phyloP scores from a whole-genome alignment of 2,113 vertebrate species.

The Xiphias gladius region DNA sequence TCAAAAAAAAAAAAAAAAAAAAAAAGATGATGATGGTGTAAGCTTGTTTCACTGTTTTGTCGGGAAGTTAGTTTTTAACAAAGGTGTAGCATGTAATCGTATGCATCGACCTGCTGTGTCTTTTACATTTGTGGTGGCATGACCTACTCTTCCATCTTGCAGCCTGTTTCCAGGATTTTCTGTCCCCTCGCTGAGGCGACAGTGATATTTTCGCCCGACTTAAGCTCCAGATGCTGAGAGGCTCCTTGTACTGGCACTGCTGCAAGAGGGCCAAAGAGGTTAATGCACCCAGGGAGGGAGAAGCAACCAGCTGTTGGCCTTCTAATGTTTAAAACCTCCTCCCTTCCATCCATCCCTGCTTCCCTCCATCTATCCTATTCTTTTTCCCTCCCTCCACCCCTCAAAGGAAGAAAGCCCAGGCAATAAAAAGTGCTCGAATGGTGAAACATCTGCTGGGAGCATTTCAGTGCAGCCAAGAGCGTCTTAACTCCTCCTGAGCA shows the following conservation, averaged over 20 bases:
- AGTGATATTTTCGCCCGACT: conserved; percentile 71
- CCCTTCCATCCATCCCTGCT: conserved; percentile 31
- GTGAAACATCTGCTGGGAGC: conserved; percentile 81
- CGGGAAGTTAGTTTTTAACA: background rate
- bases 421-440: conserved; percentile 72
- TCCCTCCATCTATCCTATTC: conserved; percentile 49
- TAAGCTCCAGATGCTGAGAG: conserved; percentile 84
- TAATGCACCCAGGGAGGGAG: conserved; percentile 81
- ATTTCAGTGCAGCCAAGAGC: conserved; percentile 74
- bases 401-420: conserved; percentile 68
- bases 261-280: conserved; percentile 81
- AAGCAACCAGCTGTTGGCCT: conserved; percentile 84
- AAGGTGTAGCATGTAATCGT: conserved; percentile 9
- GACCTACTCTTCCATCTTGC: conserved; percentile 64
- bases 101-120: conserved; percentile 29
- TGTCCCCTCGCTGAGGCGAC: conserved; percentile 55
- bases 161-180: conserved; percentile 68
- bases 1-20: too few species aligned
- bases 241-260: conserved; percentile 79
- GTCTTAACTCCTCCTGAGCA: conserved; percentile 82
- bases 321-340: conserved; percentile 80
- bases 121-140: conserved; percentile 41
- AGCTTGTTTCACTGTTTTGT: background rate
- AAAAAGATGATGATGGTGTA: background rate
- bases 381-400: conserved; percentile 49